A percentile compares a stretch with the other conserved stretches of the same genome.
phyloP scores from a whole-genome alignment of 2,113 vertebrate genomes.

The Sturnus vulgaris region DNA sequence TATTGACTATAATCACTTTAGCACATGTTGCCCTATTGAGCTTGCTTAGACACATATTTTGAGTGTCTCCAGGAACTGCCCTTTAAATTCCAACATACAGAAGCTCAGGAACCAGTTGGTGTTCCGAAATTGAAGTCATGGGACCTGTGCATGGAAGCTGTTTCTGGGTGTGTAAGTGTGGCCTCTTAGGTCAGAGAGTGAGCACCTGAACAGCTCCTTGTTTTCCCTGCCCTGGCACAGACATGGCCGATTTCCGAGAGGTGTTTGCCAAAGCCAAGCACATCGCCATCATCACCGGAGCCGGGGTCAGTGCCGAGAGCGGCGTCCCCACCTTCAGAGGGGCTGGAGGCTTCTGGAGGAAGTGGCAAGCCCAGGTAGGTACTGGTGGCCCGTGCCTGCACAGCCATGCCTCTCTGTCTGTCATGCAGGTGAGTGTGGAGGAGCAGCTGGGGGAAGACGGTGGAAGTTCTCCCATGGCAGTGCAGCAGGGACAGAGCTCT shows the following conservation, averaged over 20 bases:
- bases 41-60: neutral
- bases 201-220: neutral
- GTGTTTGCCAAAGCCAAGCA: slow-evolving; percentile 88
- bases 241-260: slow-evolving; percentile 86
- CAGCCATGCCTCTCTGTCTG: accelerated
- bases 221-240: slow-evolving; percentile 54
- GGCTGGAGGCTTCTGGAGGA: slow-evolving; percentile 89
- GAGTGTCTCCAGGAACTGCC: neutral
- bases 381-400: accelerated
- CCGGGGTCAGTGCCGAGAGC: slow-evolving; percentile 90
- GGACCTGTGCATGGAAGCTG: accelerated
- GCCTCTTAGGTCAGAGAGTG: accelerated
- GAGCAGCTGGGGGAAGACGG: neutral
- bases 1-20: neutral
- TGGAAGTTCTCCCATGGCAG: neutral
- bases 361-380: slow-evolving; percentile 90
- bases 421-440: accelerated
- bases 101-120: neutral
- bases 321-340: slow-evolving; percentile 92
- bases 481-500: neutral
- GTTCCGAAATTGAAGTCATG: neutral
- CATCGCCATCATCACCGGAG: slow-evolving; percentile 90
- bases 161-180: accelerated
- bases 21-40: neutral
- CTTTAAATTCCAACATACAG: neutral